Evolutionary conservation across 1,140 invertebrate species (phyloP).

Genomic region (Trachelipus rathkii): DNA sequence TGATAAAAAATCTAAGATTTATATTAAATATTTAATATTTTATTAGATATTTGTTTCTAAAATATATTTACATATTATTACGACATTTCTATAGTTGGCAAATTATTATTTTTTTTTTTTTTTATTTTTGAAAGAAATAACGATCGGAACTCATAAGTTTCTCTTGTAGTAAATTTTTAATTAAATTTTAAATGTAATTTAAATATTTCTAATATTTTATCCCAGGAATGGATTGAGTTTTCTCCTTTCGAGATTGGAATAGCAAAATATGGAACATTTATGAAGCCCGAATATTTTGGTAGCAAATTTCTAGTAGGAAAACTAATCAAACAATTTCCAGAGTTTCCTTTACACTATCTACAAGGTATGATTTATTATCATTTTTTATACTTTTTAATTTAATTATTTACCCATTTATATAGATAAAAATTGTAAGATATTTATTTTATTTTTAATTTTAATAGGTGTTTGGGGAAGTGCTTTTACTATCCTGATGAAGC

Average conservation of each 20-base stretch:
- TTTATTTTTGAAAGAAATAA: not conserved
- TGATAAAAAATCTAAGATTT: no score
- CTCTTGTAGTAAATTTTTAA: no score
- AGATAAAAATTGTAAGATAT: not conserved
- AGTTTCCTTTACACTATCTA: constrained; percentile 52
- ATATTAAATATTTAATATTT: not conserved
- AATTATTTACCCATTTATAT: no score
- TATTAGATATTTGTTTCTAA: not conserved
- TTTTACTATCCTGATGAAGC: constrained; percentile 55
- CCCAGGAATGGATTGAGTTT: constrained; percentile 57
- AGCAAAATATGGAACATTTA: constrained; percentile 56
- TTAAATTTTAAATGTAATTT: no score
- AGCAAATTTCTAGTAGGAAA: constrained; percentile 55
- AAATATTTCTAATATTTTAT: not conserved
- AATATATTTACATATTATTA: not conserved
- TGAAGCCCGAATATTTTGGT: constrained; percentile 54
- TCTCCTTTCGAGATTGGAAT: constrained; percentile 56
- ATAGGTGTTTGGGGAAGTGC: constrained; percentile 55
- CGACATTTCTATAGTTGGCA: not conserved
- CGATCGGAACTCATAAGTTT: not conserved
- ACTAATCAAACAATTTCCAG: constrained; percentile 51
- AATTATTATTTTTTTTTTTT: not conserved
- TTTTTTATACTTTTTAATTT: not conserved
- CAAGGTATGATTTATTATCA: constrained; percentile 46
- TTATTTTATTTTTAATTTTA: not conserved